phyloP scores from a whole-genome alignment of 92 coral and sea anemone genomes.

The Pocillopora meandrina region DNA sequence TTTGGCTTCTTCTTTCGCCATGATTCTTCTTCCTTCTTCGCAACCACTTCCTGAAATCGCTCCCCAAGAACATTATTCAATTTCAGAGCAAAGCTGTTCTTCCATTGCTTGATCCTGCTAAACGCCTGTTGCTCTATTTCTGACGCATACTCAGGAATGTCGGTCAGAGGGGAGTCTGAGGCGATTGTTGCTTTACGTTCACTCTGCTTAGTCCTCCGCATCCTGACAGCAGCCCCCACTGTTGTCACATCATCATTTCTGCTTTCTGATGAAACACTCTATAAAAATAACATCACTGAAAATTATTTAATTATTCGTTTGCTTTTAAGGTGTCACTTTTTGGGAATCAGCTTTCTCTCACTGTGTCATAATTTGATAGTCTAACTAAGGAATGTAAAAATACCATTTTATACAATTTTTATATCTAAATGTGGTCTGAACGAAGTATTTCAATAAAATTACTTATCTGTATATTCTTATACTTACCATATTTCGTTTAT shows the following conservation, averaged over 20 bases:
- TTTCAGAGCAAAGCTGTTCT: constrained; percentile 52
- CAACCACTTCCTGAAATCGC: constrained; percentile 19
- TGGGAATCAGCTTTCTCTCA: too few relatives aligned
- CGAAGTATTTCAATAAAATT: too few relatives aligned
- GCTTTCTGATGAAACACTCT: constrained; percentile 16
- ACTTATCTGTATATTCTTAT: too few relatives aligned
- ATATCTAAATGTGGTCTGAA: too few relatives aligned
- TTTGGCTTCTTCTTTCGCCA: constrained; percentile 16
- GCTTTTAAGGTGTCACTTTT: too few relatives aligned
- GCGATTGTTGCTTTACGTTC: constrained; percentile 41
- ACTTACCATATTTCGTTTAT: too few relatives aligned
- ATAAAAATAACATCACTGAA: neutral
- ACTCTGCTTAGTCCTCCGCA: constrained; percentile 3
- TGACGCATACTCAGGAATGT: constrained; percentile 57
- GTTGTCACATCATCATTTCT: constrained; percentile 11
- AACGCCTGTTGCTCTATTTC: constrained; percentile 62
- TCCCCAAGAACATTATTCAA: constrained; percentile 48
- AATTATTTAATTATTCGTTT: too few relatives aligned
- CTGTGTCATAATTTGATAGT: too few relatives aligned
- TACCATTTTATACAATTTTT: too few relatives aligned
- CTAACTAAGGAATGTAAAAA: too few relatives aligned
- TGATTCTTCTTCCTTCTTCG: constrained; percentile 21
- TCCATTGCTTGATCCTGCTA: constrained; percentile 55
- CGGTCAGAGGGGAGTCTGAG: constrained; percentile 30
- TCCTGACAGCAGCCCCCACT: constrained; percentile 30